These are phyloP conservation scores for Montipora sp. DNA, from an alignment of 64 coral and sea anemone genomes.

Conservation along the genomic window DNA sequence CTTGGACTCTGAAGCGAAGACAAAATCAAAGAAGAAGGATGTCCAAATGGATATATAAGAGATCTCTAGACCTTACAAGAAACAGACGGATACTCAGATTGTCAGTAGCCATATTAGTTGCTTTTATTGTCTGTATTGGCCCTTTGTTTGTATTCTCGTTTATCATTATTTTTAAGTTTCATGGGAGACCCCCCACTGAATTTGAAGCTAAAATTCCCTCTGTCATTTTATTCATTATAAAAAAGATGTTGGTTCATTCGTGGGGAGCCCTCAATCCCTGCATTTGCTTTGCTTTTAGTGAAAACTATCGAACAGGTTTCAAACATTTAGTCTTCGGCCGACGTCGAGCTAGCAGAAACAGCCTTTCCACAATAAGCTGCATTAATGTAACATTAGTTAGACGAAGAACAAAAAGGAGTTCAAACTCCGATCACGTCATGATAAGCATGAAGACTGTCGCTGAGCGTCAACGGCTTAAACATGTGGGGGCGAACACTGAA, in stretches of 20 bases:
- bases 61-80: background rate
- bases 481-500: background rate
- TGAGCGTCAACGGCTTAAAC: background rate
- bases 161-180: background rate
- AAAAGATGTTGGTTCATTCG: constrained; percentile 6
- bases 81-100: constrained; percentile 1
- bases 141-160: background rate
- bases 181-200: background rate
- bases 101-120: constrained; percentile 8
- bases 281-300: constrained; percentile 36
- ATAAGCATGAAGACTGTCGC: background rate
- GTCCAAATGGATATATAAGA: background rate
- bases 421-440: background rate
- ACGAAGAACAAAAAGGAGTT: background rate
- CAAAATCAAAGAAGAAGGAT: background rate
- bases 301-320: constrained; percentile 38
- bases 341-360: no score
- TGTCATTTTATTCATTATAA: background rate
- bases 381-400: background rate
- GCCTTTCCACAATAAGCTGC: background rate
- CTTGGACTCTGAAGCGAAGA: background rate
- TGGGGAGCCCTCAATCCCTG: constrained; percentile 30
- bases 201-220: no score
- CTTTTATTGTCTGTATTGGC: constrained; percentile 15
- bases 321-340: background rate